phyloP scores from a whole-genome alignment of 2,797 vertebrate genomes.

The Aythya fuligula region DNA sequence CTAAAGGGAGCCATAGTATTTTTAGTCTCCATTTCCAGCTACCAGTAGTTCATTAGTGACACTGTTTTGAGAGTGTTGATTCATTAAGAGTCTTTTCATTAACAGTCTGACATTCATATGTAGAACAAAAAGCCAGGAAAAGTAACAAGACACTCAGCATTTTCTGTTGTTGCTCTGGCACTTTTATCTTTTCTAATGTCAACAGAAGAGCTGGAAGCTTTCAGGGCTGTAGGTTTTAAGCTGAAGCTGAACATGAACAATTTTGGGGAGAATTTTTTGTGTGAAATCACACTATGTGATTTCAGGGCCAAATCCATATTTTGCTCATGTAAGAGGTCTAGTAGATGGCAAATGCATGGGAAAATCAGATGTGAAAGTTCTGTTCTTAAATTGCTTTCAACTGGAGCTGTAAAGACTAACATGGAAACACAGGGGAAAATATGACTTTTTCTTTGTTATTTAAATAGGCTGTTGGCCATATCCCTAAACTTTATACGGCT shows the following conservation, averaged over 20 bases:
- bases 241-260: background rate
- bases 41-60: slow-evolving; percentile 56
- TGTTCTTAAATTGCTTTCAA: slow-evolving; percentile 44
- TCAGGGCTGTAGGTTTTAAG: background rate
- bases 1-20: slow-evolving; percentile 24
- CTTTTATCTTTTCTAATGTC: slow-evolving; percentile 46
- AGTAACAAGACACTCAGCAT: background rate
- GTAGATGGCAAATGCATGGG: background rate
- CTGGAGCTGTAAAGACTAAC: slow-evolving; percentile 19
- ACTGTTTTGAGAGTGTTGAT: slow-evolving; percentile 55
- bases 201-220: background rate
- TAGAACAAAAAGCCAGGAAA: slow-evolving; percentile 24
- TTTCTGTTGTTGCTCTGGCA: background rate
- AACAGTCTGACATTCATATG: slow-evolving; percentile 4
- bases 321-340: background rate
- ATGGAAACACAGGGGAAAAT: background rate
- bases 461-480: slow-evolving; percentile 47
- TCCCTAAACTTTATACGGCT: slow-evolving; percentile 53
- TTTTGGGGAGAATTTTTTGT: background rate
- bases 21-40: slow-evolving; percentile 55
- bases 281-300: background rate
- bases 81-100: slow-evolving; percentile 62
- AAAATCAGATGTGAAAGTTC: slow-evolving; percentile 11
- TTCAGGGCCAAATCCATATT: background rate
- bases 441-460: slow-evolving; percentile 54